phyloP scores from a whole-genome alignment of 2,113 vertebrate species.

The Genyomyrus donnyi region DNA sequence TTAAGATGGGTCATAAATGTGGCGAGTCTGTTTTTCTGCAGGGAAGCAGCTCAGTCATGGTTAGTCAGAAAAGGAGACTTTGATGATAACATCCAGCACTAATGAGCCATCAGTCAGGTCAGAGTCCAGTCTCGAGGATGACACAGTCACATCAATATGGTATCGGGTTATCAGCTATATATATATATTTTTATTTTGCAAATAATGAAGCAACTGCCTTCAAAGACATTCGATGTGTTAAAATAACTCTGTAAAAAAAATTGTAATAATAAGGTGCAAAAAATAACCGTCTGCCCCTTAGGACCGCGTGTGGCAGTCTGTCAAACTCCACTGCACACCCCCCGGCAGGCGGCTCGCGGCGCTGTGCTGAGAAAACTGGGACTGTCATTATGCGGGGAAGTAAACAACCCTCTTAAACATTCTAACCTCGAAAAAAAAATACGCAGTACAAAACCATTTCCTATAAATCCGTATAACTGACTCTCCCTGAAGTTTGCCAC shows the following conservation, averaged over 20 bases:
- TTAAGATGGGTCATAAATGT: not conserved
- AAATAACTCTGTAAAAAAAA: not conserved
- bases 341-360: not conserved
- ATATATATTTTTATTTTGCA: not conserved
- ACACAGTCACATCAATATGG: not conserved
- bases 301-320: not conserved
- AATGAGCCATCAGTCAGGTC: not conserved
- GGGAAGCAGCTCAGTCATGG: not conserved
- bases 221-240: not conserved
- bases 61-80: not conserved
- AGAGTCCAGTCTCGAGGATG: not conserved
- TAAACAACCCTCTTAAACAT: not conserved
- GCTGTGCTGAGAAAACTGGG: not conserved
- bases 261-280: not conserved
- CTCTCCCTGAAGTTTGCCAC: not conserved
- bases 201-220: not conserved
- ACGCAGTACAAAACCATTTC: not conserved
- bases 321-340: not conserved
- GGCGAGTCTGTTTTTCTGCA: not conserved
- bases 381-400: not conserved
- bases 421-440: not conserved
- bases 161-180: not conserved
- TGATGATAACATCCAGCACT: not conserved
- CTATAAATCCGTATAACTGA: not conserved
- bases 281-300: not conserved